Base-by-base conservation (phyloP, 2,888 invertebrate species). In the Rotaria magnacalcarata region DNA sequence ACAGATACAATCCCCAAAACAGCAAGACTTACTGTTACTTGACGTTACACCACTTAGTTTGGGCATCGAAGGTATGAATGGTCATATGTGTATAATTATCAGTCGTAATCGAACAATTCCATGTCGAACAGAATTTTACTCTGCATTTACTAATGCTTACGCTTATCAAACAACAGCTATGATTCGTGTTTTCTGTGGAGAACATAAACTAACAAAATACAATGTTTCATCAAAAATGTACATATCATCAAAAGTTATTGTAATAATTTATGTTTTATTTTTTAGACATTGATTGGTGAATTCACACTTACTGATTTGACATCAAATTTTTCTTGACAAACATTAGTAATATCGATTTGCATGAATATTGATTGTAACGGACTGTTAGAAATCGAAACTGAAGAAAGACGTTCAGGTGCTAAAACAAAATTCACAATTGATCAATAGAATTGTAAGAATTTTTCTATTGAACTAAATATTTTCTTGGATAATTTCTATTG, bases 141-240 rank as follows among this genome's bases (percentile, higher is more conserved):
- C 80, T 10, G 14, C 47, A 80, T 80, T 80, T 47, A 80, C 80
- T 2, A 80, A 80, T 80, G 47, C 80, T 24, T 80, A 47, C 47
- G 80, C 80, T 47, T 43, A 47, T 47, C 80, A 80, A n/a, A 80
- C 80, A 47, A 47, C 43, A 43, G 80, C 47, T 47, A 14, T 8
- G 11, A 47, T 80, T 80, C 43, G 47, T n/a, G 24, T 80, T 80
- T 80, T 80, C 47, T 10, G 24, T 19, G 80, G 80, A 24, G 80
- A 80, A 80, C 80, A 80, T 80, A 43, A n/a, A 80, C 19, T 47
- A 6, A 80, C 80, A 47, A 80, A 80, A 80, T 80, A 80, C n/a
- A 80, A 80, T 80, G 80, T 80, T 1, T 47, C 43, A 24, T 11
- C 2, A 41, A 19, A 34, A 34, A 34, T 34, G 2, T 34, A 34